Base-by-base conservation (phyloP, 2,888 invertebrate species). In the Diadromus collaris region DNA sequence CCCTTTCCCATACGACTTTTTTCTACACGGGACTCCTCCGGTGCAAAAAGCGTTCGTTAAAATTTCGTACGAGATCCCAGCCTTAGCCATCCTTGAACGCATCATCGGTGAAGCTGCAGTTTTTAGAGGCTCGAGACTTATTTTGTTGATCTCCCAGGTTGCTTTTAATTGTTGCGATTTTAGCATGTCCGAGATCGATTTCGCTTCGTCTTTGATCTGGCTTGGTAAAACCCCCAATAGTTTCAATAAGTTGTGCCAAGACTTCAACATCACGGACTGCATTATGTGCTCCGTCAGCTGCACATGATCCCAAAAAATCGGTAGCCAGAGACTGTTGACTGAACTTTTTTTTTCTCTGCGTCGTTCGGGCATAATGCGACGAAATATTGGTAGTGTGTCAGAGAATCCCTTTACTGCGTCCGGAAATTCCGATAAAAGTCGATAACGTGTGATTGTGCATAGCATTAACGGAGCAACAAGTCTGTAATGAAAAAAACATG, bases 71-170 rank as follows among this genome's bases (percentile, higher is more conserved):
- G 64, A 27, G 19, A 77, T 67, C 19, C 46, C 72, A 10, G 72
- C 72, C 19, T 71, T 60, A 16, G 72, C 72, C 13, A 77, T 72
- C 27, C 65, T 71, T n/a, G 76, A 46, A 46, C 54, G 27, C 71
- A 76, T 76, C n/a, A 64, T 65, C 21, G 54, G 29, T 27, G 58
- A 60, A 13, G 60, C 27, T 5, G 32, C 48, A 21, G 54, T 34
- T 54, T 54, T 54, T 19, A 72, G 51, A 29, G 9, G 19, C 13
- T 64, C 34, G 6, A 64, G 29, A 1, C 63, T 32, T 2, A 9
- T 24, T 54, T 64, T 27, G 16, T 38, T 72, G 7, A 2, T 21
- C 41, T 32, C 41, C 3, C n/a, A 13, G 4, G 2, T n/a, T 6
- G 56, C 16, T n/a, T n/a, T 24, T 9, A 32, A 4, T 6, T 13